A percentile compares a stretch with the other conserved stretches of the same genome.
Conservation (phyloP, 2,797 vertebrate species). For the Phoxinus dragarum region DNA sequence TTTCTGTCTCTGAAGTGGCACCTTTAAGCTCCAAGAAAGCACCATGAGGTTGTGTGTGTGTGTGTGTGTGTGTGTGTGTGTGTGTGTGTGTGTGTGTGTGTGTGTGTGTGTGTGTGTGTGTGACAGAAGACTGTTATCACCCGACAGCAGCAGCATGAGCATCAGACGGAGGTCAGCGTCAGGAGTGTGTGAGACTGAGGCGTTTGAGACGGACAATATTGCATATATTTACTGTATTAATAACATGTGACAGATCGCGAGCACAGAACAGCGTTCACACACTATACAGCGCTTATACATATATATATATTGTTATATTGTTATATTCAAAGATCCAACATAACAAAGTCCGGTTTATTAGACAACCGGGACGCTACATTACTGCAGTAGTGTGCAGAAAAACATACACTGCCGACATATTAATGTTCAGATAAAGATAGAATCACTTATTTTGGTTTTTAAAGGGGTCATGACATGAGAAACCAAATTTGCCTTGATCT, state of each 20-base stretch:
- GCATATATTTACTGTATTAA: background rate
- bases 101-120: conserved; percentile 50
- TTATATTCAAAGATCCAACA: too few relatives aligned
- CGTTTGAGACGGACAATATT: background rate
- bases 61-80: background rate
- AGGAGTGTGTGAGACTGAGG: background rate
- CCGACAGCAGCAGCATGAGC: conserved; percentile 31
- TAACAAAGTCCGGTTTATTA: too few relatives aligned
- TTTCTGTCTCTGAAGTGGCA: conserved; percentile 64
- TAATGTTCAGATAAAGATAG: too few relatives aligned
- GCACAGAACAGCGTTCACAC: background rate
- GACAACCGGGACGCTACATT: too few relatives aligned
- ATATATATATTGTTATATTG: too few relatives aligned
- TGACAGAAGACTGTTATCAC: conserved; percentile 47
- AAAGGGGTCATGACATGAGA: too few relatives aligned
- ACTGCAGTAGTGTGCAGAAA: too few relatives aligned
- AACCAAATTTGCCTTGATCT: too few relatives aligned
- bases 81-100: conserved; percentile 39
- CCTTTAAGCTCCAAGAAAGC: conserved; percentile 38
- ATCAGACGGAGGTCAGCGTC: background rate
- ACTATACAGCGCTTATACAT: too few relatives aligned
- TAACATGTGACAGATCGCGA: background rate
- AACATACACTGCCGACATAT: too few relatives aligned
- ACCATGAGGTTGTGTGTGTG: conserved; percentile 9
- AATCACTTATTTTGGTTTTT: too few relatives aligned